These are phyloP conservation scores for Pelodytes ibericus DNA, from an alignment of 2,797 vertebrate genomes.

Conservation along the genomic window DNA sequence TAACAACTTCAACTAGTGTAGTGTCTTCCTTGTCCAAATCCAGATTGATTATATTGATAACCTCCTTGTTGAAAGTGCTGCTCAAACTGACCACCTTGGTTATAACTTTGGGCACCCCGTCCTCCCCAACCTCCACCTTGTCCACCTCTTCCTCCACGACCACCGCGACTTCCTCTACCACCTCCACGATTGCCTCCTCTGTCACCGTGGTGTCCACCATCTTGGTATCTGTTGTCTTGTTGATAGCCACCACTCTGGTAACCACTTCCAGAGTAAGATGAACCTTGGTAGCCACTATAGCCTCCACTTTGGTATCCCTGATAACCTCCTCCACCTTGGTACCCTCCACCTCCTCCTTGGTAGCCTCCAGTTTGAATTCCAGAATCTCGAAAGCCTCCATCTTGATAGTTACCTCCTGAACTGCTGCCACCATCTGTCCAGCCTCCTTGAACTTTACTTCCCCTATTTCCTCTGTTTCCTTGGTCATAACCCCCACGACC, in stretches of 20 bases:
- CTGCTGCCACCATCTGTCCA: slow-evolving; percentile 78
- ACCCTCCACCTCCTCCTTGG: slow-evolving; percentile 72
- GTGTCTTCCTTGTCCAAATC: slow-evolving; percentile 92
- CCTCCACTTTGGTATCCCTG: slow-evolving; percentile 65
- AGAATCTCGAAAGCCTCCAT: slow-evolving; percentile 78
- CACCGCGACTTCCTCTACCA: slow-evolving; percentile 69
- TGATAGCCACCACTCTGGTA: slow-evolving; percentile 79
- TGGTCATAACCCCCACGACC: slow-evolving; percentile 76
- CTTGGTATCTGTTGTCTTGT: slow-evolving; percentile 79
- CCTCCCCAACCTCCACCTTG: slow-evolving; percentile 88
- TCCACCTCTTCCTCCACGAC: slow-evolving; percentile 76
- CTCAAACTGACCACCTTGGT: slow-evolving; percentile 96
- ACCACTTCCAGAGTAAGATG: slow-evolving; percentile 78
- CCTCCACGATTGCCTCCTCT: slow-evolving; percentile 76
- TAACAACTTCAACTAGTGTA: slow-evolving; percentile 87
- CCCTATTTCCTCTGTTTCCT: slow-evolving; percentile 76
- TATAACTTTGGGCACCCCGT: slow-evolving; percentile 89
- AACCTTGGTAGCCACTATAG: slow-evolving; percentile 81
- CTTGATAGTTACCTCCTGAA: slow-evolving; percentile 78
- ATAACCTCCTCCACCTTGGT: slow-evolving; percentile 65
- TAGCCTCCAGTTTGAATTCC: slow-evolving; percentile 64
- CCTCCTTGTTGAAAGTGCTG: slow-evolving; percentile 98
- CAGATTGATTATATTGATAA: slow-evolving; percentile 92
- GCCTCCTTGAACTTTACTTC: slow-evolving; percentile 78
- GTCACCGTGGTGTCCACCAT: slow-evolving; percentile 78